Evolutionary conservation across 2,113 vertebrate species (phyloP).

Genomic region (Xenopus borealis): DNA sequence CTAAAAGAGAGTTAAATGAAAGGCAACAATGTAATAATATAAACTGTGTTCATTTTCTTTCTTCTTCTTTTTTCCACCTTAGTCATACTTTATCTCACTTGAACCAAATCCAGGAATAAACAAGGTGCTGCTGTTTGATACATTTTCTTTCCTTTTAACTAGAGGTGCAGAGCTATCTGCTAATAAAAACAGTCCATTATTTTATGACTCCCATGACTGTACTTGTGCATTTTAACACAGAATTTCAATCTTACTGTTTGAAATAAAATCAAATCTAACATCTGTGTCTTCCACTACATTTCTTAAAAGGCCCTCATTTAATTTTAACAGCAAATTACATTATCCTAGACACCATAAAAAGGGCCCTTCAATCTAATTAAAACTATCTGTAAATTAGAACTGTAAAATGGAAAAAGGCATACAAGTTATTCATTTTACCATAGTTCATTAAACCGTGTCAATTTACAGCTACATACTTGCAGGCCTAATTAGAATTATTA

Average conservation of each 20-base stretch:
- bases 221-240: constrained; percentile 73
- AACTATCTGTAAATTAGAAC: constrained; percentile 21
- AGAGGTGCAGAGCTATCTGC: constrained; percentile 63
- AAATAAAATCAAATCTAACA: constrained; percentile 73
- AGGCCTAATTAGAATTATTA: constrained; percentile 11
- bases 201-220: constrained; percentile 69
- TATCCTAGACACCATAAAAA: constrained; percentile 30
- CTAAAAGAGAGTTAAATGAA: too few species aligned
- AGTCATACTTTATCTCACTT: background rate
- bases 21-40: background rate
- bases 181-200: constrained; percentile 69
- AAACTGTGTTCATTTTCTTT: background rate
- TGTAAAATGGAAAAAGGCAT: constrained; percentile 9
- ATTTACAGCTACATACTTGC: constrained; percentile 13
- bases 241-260: constrained; percentile 70
- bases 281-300: constrained; percentile 67
- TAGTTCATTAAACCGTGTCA: background rate
- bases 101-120: background rate
- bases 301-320: constrained; percentile 63
- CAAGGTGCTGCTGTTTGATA: constrained; percentile 61
- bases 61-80: background rate
- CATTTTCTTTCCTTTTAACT: constrained; percentile 67
- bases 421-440: constrained; percentile 9
- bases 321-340: constrained; percentile 55
- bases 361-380: constrained; percentile 19